A percentile compares a stretch with the other conserved stretches of the same genome.
phyloP scores from a whole-genome alignment of 2,797 vertebrate species.

The Melanogrammus aeglefinus region DNA sequence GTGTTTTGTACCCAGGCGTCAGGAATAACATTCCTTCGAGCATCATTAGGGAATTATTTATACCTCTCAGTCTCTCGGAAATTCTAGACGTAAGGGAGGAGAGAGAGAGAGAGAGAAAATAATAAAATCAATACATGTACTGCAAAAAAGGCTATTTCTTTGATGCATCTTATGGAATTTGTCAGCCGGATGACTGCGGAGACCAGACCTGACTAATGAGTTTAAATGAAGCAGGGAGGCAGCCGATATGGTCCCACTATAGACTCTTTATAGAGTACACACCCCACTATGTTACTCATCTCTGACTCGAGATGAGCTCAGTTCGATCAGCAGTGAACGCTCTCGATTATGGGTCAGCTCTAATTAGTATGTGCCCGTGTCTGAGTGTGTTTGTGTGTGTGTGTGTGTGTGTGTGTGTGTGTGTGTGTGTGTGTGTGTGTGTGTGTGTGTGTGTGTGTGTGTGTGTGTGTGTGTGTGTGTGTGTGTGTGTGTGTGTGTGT shows the following conservation, averaged over 20 bases:
- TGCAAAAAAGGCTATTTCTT: slow-evolving; percentile 69
- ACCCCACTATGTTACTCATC: slow-evolving; percentile 22
- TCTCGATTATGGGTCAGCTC: slow-evolving; percentile 57
- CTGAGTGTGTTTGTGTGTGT: slow-evolving; percentile 20
- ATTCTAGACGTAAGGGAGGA: slow-evolving; percentile 46
- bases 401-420: slow-evolving; percentile 16
- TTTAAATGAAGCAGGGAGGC: slow-evolving; percentile 39
- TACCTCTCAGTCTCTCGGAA: slow-evolving; percentile 64
- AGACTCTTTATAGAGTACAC: slow-evolving; percentile 32
- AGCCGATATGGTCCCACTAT: slow-evolving; percentile 4
- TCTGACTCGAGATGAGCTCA: slow-evolving; percentile 40
- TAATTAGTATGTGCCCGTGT: slow-evolving; percentile 31
- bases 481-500: slow-evolving; percentile 9
- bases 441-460: slow-evolving; percentile 15
- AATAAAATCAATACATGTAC: slow-evolving; percentile 68
- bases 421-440: not conserved
- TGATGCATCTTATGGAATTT: slow-evolving; percentile 69
- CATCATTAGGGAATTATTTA: slow-evolving; percentile 74
- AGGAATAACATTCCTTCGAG: slow-evolving; percentile 77
- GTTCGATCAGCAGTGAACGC: slow-evolving; percentile 52
- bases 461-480: slow-evolving; percentile 18
- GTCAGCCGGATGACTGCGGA: slow-evolving; percentile 65
- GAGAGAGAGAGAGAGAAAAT: slow-evolving; percentile 51
- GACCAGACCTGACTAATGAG: slow-evolving; percentile 38
- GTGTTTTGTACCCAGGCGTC: slow-evolving; percentile 74